phyloP scores from a whole-genome alignment of 2,797 vertebrate genomes.

The Eurystomus glaucurus region DNA sequence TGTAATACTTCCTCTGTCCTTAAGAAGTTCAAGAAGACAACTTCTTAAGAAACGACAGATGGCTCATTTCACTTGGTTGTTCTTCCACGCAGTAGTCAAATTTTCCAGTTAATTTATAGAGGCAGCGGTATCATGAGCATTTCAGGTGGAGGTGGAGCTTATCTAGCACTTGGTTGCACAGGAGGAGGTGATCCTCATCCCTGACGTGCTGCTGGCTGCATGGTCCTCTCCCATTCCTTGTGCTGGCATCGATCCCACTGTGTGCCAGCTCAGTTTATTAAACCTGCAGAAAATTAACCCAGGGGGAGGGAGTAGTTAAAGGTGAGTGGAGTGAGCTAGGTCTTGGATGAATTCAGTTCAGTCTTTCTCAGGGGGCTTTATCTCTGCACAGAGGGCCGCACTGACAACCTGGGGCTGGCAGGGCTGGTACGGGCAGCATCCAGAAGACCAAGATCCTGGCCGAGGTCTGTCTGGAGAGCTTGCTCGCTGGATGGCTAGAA shows the following conservation, averaged over 20 bases:
- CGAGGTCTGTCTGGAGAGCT: neutral
- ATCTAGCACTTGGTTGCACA: neutral
- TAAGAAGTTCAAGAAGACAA: neutral
- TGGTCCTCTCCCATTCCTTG: neutral
- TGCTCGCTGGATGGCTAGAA: neutral
- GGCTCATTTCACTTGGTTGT: neutral
- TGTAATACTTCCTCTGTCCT: neutral
- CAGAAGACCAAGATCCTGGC: rapidly evolving
- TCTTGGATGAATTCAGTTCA: neutral
- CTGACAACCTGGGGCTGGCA: neutral
- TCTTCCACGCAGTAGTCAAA: neutral
- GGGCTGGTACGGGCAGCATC: rapidly evolving
- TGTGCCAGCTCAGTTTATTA: neutral
- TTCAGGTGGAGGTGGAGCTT: neutral
- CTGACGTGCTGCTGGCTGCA: rapidly evolving
- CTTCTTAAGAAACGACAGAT: neutral
- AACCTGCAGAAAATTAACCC: neutral
- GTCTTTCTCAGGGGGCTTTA: neutral
- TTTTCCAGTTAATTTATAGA: neutral
- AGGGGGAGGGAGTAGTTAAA: neutral
- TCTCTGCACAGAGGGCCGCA: neutral
- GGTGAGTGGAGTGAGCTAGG: neutral
- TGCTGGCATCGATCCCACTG: neutral
- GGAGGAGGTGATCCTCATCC: neutral
- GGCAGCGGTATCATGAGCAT: neutral